Percentiles rank a stretch among this genome's conserved stretches.
These are phyloP conservation scores for Diogma glabrata DNA, from an alignment of 2,888 invertebrate genomes.

Conservation along the genomic window DNA sequence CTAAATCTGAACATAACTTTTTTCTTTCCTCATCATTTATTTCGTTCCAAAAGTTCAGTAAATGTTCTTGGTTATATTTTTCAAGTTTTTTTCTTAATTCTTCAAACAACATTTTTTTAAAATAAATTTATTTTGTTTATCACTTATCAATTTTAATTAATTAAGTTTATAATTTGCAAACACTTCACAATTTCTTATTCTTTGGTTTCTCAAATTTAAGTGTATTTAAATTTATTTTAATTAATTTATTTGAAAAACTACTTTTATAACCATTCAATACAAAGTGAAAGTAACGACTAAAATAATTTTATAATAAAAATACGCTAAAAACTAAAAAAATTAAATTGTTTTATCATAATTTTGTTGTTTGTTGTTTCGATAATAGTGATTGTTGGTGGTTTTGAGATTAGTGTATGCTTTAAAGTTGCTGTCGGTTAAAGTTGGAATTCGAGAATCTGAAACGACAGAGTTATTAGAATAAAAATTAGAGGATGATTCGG, in stretches of 20 bases:
- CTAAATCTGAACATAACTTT: constrained; percentile 47
- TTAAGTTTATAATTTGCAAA: not conserved
- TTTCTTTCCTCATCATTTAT: constrained; percentile 48
- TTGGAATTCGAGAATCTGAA: not conserved
- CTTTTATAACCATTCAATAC: not conserved
- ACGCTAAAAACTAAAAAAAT: no score
- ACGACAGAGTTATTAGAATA: not conserved
- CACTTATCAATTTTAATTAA: not conserved
- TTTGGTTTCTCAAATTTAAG: no score
- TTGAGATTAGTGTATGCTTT: not conserved
- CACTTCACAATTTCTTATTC: no score
- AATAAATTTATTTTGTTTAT: not conserved
- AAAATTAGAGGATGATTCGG: not conserved
- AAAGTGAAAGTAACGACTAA: constrained; percentile 10
- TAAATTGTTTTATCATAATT: no score
- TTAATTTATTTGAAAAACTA: no score
- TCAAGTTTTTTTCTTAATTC: constrained; percentile 41
- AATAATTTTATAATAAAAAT: no score
- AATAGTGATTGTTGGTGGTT: not conserved
- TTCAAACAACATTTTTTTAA: constrained; percentile 42
- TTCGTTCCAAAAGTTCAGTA: constrained; percentile 70
- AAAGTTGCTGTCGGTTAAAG: not conserved
- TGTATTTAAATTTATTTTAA: no score
- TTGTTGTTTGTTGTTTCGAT: not conserved
- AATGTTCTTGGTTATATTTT: constrained; percentile 64